Conservation (phyloP, 2,888 invertebrate species). For the Meteorus cinctellus region DNA sequence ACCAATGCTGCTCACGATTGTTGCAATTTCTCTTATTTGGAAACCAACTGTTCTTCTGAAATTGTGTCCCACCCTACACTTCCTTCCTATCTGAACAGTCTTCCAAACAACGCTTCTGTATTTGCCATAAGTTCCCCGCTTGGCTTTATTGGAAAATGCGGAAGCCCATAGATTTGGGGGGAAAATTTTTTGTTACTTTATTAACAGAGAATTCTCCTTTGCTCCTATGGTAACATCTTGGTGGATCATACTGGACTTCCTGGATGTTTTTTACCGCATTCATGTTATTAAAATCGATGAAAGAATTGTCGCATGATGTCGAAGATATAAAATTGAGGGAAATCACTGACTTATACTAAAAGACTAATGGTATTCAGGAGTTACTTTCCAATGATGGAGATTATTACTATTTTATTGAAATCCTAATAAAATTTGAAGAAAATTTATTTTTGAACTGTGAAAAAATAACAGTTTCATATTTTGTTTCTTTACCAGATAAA, state of each 20-base stretch:
- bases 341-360: too few relatives aligned
- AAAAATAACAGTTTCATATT: too few relatives aligned
- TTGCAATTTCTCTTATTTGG: constrained; percentile 1
- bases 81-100: not conserved
- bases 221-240: not conserved
- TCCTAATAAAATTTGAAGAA: too few relatives aligned
- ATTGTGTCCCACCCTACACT: not conserved
- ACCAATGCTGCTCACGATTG: constrained; percentile 3
- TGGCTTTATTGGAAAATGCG: not conserved
- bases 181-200: not conserved
- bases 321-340: too few relatives aligned
- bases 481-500: too few relatives aligned
- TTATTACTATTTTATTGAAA: too few relatives aligned
- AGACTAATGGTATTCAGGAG: too few relatives aligned
- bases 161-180: not conserved
- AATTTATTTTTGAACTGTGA: too few relatives aligned
- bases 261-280: not conserved
- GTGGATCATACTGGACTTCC: not conserved
- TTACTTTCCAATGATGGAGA: too few relatives aligned
- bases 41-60: constrained; percentile 5
- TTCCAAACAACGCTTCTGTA: not conserved
- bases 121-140: not conserved
- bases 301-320: too few relatives aligned
- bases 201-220: not conserved
- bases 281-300: too few relatives aligned